Base-by-base conservation (phyloP, 2,113 vertebrate genomes). In the Bubo scandiacus region DNA sequence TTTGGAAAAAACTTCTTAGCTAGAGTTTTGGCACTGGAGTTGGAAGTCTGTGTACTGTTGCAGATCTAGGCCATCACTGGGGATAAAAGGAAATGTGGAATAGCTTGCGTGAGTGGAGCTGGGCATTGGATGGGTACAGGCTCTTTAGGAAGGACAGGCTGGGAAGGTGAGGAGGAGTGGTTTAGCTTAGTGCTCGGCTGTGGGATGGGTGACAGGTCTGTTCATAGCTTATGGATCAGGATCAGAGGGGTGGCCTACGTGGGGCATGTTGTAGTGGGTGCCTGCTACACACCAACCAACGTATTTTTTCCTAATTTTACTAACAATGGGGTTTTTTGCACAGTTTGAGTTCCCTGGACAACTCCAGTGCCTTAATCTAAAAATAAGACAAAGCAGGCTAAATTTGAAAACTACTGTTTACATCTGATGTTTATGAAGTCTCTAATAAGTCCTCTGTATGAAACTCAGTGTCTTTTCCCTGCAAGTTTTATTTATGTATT, bases 171-270 rank as follows among this genome's bases (percentile, higher is more conserved):
- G 70, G 21, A 45, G 40, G 11, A 49, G 34, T 58, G 20, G 11
- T 10, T 72, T 68, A 5, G 9, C 36, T 20, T 30, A 9, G 51
- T 3, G 3, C 23, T 61, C 0, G 0, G 21, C 34, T 83, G 9
- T 58, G 61, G 40, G 32, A 51, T 14, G 27, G 17, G 34, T 26
- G n/a, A 2, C 22, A 5, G 30, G 23, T 61, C 36, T 86, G 29
- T 52, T 80, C 52, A 19, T 15, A 75, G 61, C 9, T 40, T 25
- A 6, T 12, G n/a, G 21, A 21, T 63, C 52, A 49, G 57, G 71
- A 43, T 66, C 11, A 40, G 36, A 58, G 13, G 34, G 20, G 15
- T 65, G 57, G 11, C 26, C 38, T 23, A 15, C 6, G 1, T 26
- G 22, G 26, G 40, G 29, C n/a, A 15, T 6, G 1, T 47, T 47